Conservation (phyloP, 2,888 invertebrate species). For the Doris montereyensis region DNA sequence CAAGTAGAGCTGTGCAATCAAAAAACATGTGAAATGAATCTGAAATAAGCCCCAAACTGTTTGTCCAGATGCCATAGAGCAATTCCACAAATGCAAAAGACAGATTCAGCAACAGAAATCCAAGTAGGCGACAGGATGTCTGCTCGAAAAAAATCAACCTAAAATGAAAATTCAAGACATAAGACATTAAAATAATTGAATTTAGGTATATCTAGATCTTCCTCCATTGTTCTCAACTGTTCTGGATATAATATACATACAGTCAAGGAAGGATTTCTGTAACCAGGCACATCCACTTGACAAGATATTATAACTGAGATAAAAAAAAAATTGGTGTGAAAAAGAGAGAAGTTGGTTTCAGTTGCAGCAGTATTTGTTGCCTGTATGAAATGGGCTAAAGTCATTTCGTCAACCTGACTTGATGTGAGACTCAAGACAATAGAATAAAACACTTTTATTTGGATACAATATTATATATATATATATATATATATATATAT, state of each 20-base stretch:
- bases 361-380: too few relatives aligned
- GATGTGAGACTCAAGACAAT: too few relatives aligned
- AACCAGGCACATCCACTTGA: neutral
- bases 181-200: neutral
- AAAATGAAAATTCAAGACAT: slow-evolving; percentile 44
- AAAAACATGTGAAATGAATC: slow-evolving; percentile 99
- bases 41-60: slow-evolving; percentile 89
- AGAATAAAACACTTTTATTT: too few relatives aligned
- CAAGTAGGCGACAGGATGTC: slow-evolving; percentile 92
- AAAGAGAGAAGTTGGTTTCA: too few relatives aligned
- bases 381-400: too few relatives aligned
- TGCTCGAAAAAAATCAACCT: slow-evolving; percentile 92
- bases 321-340: too few relatives aligned
- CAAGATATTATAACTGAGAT: slow-evolving; percentile 17
- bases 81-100: slow-evolving; percentile 98
- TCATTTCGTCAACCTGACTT: too few relatives aligned
- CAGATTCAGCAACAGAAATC: slow-evolving; percentile 92
- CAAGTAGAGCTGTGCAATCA: slow-evolving; percentile 95
- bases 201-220: too few relatives aligned
- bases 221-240: too few relatives aligned
- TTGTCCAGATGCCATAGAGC: slow-evolving; percentile 82
- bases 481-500: too few relatives aligned
- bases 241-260: too few relatives aligned
- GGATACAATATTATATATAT: too few relatives aligned
- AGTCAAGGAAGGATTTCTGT: neutral